These are phyloP conservation scores for Alloscopus bannaensis DNA, from an alignment of 2,888 invertebrate species.

Conservation along the genomic window DNA sequence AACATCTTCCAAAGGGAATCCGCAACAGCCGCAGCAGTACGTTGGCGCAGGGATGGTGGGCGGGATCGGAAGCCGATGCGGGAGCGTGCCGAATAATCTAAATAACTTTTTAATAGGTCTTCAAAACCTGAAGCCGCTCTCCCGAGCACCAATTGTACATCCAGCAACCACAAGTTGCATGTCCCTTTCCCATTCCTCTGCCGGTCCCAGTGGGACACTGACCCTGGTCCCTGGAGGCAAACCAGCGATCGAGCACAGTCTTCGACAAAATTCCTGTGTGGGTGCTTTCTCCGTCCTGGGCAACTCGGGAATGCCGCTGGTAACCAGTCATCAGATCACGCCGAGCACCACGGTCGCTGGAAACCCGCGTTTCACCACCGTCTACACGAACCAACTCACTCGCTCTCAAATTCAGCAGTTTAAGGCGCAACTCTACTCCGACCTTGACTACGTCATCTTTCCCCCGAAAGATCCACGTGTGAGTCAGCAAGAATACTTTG, in stretches of 20 bases:
- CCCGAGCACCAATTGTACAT: constrained; percentile 72
- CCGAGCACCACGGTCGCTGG: constrained; percentile 42
- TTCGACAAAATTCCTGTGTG: constrained; percentile 52
- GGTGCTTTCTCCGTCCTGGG: constrained; percentile 41
- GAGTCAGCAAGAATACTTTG: constrained; percentile 93
- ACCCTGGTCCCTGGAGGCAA: constrained; percentile 23
- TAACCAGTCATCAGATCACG: constrained; percentile 35
- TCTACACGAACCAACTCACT: constrained; percentile 78
- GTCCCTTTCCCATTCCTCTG: constrained; percentile 48
- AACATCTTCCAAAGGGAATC: constrained; percentile 3
- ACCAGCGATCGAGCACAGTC: constrained; percentile 31
- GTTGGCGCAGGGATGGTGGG: constrained; percentile 40
- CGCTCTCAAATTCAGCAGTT: constrained; percentile 89
- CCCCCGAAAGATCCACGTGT: constrained; percentile 92
- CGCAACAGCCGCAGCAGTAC: constrained; percentile 36
- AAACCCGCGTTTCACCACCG: constrained; percentile 69
- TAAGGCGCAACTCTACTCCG: constrained; percentile 91
- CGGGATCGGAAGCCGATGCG: constrained; percentile 67
- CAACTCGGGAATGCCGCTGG: constrained; percentile 37
- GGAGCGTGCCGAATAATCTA: constrained; percentile 72
- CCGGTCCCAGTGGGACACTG: constrained; percentile 22
- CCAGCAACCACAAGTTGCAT: constrained; percentile 69
- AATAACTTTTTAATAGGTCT: constrained; percentile 72
- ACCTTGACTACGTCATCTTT: constrained; percentile 94
- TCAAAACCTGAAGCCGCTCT: constrained; percentile 72